phyloP scores from a whole-genome alignment of 92 coral and sea anemone species.

The Palythoa grandiflora region DNA sequence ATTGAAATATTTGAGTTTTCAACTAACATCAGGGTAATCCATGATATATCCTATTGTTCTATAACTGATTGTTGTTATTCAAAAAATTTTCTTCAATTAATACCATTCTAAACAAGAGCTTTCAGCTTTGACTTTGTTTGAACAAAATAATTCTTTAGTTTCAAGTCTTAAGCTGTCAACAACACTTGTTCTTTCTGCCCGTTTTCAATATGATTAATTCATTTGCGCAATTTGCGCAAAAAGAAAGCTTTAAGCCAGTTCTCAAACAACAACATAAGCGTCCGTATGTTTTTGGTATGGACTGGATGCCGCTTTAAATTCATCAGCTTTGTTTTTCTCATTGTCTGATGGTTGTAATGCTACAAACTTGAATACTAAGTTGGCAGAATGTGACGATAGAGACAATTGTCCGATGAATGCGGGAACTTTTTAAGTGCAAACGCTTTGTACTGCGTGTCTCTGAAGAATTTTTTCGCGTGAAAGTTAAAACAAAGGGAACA shows the following conservation, averaged over 20 bases:
- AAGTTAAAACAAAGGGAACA: slow-evolving; percentile 24
- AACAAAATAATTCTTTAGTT: background rate
- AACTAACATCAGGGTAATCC: background rate
- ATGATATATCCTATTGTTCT: background rate
- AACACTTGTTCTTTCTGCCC: background rate
- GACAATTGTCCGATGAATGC: slow-evolving; percentile 4
- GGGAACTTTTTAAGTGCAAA: background rate
- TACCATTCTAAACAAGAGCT: background rate
- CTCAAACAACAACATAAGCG: slow-evolving; percentile 29
- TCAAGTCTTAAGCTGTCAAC: background rate
- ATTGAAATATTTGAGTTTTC: too few species aligned
- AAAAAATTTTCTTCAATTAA: background rate
- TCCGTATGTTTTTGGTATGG: too few species aligned
- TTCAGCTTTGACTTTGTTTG: background rate
- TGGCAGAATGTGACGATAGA: background rate
- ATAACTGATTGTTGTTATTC: background rate
- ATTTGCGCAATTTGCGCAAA: background rate
- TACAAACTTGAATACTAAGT: slow-evolving; percentile 34
- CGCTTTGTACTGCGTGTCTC: slow-evolving; percentile 24
- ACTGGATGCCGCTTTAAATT: background rate
- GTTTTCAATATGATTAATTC: background rate
- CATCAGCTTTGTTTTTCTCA: slow-evolving; percentile 7
- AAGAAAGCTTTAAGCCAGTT: background rate
- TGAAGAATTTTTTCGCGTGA: slow-evolving; percentile 49
- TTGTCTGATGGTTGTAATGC: slow-evolving; percentile 26